Conservation (phyloP, 30 jellyfish, hydroid and myxozoan species). For the Turritopsis dohrnii region DNA sequence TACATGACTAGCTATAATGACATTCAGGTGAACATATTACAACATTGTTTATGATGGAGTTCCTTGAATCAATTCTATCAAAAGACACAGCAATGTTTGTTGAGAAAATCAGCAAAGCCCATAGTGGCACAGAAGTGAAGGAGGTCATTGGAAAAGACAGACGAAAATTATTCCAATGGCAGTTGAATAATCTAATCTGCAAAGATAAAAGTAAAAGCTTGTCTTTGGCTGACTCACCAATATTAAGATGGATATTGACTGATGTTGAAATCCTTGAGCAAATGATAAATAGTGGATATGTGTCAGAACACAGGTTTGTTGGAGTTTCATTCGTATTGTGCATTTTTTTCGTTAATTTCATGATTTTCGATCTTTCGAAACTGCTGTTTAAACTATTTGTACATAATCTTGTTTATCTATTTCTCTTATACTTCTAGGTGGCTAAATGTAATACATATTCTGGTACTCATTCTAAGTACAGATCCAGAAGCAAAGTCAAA, state of each 20-base stretch:
- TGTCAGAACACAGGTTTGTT: constrained; percentile 12
- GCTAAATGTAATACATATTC: constrained; percentile 2
- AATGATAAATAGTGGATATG: constrained; percentile 35
- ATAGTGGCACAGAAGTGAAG: not conserved
- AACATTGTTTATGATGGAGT: not conserved
- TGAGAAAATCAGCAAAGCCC: not conserved
- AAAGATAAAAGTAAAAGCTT: not conserved
- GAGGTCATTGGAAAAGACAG: not conserved
- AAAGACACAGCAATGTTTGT: not conserved
- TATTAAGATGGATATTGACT: not conserved
- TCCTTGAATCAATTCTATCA: not conserved
- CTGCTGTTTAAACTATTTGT: no score
- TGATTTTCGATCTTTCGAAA: no score
- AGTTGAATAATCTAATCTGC: not conserved
- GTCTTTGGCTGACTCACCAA: not conserved
- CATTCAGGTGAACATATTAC: not conserved
- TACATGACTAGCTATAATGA: no score
- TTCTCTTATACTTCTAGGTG: constrained; percentile 14
- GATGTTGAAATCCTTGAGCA: not conserved
- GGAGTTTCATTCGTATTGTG: no score
- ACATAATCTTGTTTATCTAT: no score
- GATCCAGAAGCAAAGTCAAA: constrained; percentile 21
- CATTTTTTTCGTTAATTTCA: no score
- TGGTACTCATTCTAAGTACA: not conserved
- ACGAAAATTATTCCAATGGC: not conserved